Evolutionary conservation across 2,797 vertebrate species (phyloP).

Genomic region (Takifugu rubripes): DNA sequence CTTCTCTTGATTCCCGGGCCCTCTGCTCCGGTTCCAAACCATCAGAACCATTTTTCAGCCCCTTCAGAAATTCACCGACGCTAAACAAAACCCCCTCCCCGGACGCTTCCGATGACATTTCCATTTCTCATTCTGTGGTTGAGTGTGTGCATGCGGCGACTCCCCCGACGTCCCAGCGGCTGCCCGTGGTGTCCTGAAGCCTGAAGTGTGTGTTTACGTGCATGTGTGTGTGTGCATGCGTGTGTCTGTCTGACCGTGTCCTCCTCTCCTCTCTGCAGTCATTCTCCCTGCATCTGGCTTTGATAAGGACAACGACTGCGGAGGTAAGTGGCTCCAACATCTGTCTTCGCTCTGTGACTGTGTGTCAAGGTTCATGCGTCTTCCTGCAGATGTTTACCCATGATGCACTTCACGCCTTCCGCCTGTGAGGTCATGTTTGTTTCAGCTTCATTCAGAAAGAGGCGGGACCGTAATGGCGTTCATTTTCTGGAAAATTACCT

Average conservation of each 20-base stretch:
- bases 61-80: too few relatives aligned
- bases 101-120: constrained; percentile 33
- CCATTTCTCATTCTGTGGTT: constrained; percentile 40
- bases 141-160: constrained; percentile 45
- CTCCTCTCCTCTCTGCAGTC: constrained; percentile 79
- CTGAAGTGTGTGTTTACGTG: constrained; percentile 20
- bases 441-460: neutral
- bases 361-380: constrained; percentile 24
- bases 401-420: constrained; percentile 39
- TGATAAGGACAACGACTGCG: constrained; percentile 87
- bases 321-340: constrained; percentile 82
- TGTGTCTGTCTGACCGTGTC: constrained; percentile 59
- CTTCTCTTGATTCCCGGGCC: neutral
- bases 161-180: constrained; percentile 28
- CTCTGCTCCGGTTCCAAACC: too few relatives aligned
- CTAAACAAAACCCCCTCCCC: too few relatives aligned
- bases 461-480: neutral
- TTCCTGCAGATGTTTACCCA: constrained; percentile 16
- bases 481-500: too few relatives aligned
- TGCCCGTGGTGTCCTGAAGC: constrained; percentile 26
- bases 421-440: constrained; percentile 33
- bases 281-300: constrained; percentile 95
- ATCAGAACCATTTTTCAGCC: too few relatives aligned
- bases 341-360: constrained; percentile 32
- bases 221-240: constrained; percentile 21